Conservation (phyloP, 2,797 vertebrate species). For the Pseudotriccus pelzelni region DNA sequence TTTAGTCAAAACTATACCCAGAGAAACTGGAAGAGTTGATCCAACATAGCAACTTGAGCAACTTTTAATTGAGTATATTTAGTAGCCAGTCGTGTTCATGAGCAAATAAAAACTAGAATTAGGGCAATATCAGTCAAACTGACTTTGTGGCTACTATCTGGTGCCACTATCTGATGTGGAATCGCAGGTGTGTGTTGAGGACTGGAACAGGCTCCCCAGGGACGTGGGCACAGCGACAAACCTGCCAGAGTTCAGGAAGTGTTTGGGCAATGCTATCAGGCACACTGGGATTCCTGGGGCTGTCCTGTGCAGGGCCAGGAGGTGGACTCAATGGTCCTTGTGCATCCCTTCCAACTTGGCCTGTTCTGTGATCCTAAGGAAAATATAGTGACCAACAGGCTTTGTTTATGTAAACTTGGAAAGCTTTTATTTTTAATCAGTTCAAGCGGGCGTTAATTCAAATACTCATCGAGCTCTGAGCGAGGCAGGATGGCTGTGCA, state of each 20-base stretch:
- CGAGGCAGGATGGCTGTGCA: neutral
- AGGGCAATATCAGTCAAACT: neutral
- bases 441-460: neutral
- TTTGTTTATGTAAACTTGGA: neutral
- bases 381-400: neutral
- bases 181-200: neutral
- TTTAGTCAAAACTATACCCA: neutral
- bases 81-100: neutral
- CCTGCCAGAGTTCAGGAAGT: neutral
- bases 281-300: neutral
- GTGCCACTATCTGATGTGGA: too few species aligned
- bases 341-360: too few species aligned
- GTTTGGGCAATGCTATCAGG: neutral
- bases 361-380: neutral
- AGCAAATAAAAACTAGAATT: neutral
- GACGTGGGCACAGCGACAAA: too few species aligned
- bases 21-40: neutral
- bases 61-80: neutral
- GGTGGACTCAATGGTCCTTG: neutral
- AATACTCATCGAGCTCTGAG: neutral
- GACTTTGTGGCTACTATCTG: neutral
- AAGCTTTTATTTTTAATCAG: neutral
- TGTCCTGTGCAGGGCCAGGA: neutral
- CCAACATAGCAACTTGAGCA: neutral
- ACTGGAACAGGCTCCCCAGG: neutral